Conservation (phyloP, 1,140 invertebrate genomes). For the Drosophila eugracilis region DNA sequence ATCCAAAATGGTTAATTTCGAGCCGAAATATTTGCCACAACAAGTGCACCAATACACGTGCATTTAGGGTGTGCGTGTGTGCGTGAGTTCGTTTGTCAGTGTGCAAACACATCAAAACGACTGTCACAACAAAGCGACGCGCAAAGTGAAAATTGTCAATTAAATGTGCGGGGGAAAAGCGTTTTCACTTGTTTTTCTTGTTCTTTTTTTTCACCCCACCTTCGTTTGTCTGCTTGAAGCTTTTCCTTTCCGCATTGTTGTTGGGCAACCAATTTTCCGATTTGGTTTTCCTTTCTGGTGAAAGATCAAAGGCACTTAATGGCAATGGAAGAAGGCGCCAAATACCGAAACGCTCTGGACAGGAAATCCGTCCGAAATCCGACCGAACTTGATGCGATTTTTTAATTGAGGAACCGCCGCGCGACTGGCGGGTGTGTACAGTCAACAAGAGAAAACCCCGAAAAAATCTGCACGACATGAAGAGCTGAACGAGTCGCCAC, state of each 20-base stretch:
- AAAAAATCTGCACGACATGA: conserved; percentile 30
- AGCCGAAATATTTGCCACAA: conserved; percentile 45
- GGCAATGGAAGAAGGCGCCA: conserved; percentile 66
- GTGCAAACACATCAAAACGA: conserved; percentile 75
- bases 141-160: conserved; percentile 79
- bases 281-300: conserved; percentile 52
- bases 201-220: too few relatives aligned
- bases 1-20: conserved; percentile 68
- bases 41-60: conserved; percentile 11
- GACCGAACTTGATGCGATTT: conserved; percentile 59
- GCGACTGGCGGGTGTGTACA: conserved; percentile 65
- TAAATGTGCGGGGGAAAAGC: conserved; percentile 52
- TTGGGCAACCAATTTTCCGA: conserved; percentile 63
- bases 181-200: conserved; percentile 28
- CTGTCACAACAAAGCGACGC: conserved; percentile 73
- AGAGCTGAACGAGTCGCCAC: conserved; percentile 45
- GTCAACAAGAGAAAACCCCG: conserved; percentile 46
- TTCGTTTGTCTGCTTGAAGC: too few relatives aligned
- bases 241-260: conserved; percentile 13
- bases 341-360: conserved; percentile 34
- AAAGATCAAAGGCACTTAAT: conserved; percentile 83
- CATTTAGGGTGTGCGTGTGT: neutral
- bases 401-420: conserved; percentile 65
- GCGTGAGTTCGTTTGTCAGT: conserved; percentile 25
- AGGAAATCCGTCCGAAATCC: conserved; percentile 58